phyloP scores from a whole-genome alignment of 2,797 vertebrate genomes.

The Todus mexicanus region DNA sequence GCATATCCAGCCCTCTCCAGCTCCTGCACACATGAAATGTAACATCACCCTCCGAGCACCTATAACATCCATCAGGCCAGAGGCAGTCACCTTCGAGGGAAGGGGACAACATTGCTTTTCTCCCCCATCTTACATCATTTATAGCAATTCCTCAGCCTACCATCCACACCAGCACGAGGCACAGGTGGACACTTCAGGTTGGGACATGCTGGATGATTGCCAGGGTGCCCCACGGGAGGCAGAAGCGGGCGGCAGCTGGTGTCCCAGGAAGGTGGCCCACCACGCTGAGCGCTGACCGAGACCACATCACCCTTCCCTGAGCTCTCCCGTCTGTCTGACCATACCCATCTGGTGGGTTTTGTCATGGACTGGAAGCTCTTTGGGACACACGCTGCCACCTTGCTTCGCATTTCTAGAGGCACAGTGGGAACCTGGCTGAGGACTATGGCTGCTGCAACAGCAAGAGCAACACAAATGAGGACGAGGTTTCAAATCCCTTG shows the following conservation, averaged over 20 bases:
- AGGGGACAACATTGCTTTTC: neutral
- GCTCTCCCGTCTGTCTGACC: conserved; percentile 1
- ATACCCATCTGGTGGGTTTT: neutral
- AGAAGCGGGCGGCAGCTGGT: neutral
- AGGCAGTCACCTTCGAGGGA: fast-evolving
- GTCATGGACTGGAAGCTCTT: neutral
- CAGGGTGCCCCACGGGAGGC: fast-evolving
- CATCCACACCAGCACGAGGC: neutral
- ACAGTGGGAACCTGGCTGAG: neutral
- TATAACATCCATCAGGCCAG: fast-evolving
- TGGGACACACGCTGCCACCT: neutral
- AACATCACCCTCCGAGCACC: neutral
- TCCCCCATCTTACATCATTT: neutral
- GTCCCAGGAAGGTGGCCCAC: neutral
- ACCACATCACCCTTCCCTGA: neutral
- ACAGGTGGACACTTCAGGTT: neutral
- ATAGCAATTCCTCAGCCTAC: neutral
- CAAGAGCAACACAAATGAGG: neutral
- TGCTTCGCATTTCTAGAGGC: neutral
- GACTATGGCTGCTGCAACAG: neutral
- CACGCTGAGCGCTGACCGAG: neutral
- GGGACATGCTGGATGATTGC: fast-evolving
- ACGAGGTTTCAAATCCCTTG: neutral
- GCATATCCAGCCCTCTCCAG: neutral
- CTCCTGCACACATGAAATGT: fast-evolving